Evolutionary conservation across 2,797 vertebrate species (phyloP), one percentile per base, ranked within the genome.

Genomic region (Sylvia borin): DNA sequence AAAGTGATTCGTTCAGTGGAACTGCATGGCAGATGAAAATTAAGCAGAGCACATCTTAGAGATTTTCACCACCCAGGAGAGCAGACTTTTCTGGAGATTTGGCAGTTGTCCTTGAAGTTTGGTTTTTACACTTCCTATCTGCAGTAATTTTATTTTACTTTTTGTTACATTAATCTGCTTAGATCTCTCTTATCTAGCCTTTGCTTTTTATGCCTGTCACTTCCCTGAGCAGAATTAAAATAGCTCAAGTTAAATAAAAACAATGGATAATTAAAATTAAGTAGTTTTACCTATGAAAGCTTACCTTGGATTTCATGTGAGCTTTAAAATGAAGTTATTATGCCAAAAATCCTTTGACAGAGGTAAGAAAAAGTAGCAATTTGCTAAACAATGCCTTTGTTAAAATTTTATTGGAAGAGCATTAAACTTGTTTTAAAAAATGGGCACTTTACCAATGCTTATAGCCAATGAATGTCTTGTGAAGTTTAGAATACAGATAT

Each of bases 61-160:
- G 72, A 87, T 92, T 95, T 94, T 90, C 82, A 64, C 13, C 21
- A 67, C 15, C n/a, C 31, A 61, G 71, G 67, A 92, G 95, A 85
- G 81, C 82, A 82, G 51, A 53, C 11, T 4, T 78, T 87, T 36
- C n/a, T 77, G 78, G 32, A 61, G 50, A 27, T 83, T 65, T 83
- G 82, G 24, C 82, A 65, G 22, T 65, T 94, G 85, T 65, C 83
- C 60, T 70, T 75, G 58, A 68, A 95, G 43, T 83, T 73, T 78
- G 43, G 15, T 82, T 82, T 89, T 34, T 92, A 51, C 8, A 9
- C 66, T 96, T 95, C 80, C 64, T 80, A 70, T 92, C 84, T 95
- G 70, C 88, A 86, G 74, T 88, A 92, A 84, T 96, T 95, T 94
- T 36, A 86, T 92, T 88, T 95, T 92, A 77, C 16, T 19, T 62